Evolutionary conservation across 2,113 vertebrate genomes (phyloP).

Genomic region (Panthera tigris): DNA sequence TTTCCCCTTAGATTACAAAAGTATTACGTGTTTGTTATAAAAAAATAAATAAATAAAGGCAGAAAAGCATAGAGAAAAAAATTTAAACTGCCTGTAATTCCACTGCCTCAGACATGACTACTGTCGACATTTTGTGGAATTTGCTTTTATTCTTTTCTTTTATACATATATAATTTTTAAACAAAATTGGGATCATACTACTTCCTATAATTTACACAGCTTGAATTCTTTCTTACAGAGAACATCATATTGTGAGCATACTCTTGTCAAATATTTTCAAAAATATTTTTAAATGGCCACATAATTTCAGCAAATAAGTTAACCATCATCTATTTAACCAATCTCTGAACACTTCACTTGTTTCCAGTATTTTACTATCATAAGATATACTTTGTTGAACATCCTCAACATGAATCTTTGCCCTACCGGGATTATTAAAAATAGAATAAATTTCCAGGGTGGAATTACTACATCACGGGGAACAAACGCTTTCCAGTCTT

Average conservation of each 20-base stretch:
- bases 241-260: background rate
- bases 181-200: background rate
- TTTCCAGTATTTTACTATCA: background rate
- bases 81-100: slow-evolving; percentile 14
- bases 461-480: background rate
- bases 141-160: slow-evolving; percentile 44
- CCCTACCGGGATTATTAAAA: background rate
- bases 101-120: slow-evolving; percentile 7
- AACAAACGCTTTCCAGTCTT: background rate
- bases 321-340: background rate
- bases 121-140: slow-evolving; percentile 20
- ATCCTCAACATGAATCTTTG: background rate
- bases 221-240: slow-evolving; percentile 35
- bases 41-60: background rate
- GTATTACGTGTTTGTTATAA: background rate
- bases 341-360: background rate
- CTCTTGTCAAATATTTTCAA: background rate
- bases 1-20: background rate
- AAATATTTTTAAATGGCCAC: slow-evolving; percentile 43
- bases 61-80: background rate
- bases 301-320: slow-evolving; percentile 27
- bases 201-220: background rate
- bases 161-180: slow-evolving; percentile 37
- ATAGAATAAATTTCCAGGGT: slow-evolving; percentile 13
- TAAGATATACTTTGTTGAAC: background rate